phyloP scores from a whole-genome alignment of 2,888 invertebrate species.

The Lasiommata megera region DNA sequence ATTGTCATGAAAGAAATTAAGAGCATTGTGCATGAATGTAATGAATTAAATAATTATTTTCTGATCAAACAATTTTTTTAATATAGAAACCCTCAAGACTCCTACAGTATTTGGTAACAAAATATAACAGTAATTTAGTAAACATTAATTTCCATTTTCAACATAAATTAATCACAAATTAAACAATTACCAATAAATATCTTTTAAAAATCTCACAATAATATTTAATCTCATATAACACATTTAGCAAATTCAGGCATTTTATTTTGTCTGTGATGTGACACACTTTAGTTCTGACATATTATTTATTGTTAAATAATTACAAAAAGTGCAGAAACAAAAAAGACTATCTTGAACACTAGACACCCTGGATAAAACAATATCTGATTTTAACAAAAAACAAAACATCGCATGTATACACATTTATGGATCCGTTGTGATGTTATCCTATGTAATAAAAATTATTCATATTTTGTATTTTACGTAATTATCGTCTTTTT shows the following conservation, averaged over 20 bases:
- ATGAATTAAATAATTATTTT: neutral
- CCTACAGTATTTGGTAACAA: slow-evolving; percentile 42
- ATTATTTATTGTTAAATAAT: no score
- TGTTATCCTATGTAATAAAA: no score
- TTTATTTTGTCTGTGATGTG: neutral
- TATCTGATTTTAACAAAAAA: no score
- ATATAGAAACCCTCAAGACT: slow-evolving; percentile 18
- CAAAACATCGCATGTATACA: no score
- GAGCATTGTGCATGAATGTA: neutral
- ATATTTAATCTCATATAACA: neutral
- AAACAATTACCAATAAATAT: slow-evolving; percentile 20
- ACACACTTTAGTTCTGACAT: no score
- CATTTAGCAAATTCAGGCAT: neutral
- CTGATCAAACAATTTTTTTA: neutral
- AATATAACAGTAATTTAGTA: slow-evolving; percentile 33
- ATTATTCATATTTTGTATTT: no score
- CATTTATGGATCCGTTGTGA: no score
- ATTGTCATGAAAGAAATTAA: slow-evolving; percentile 7
- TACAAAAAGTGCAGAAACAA: no score
- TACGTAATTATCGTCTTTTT: no score
- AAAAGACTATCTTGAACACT: no score
- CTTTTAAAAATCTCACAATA: slow-evolving; percentile 16
- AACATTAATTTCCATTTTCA: slow-evolving; percentile 28
- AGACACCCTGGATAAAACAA: no score
- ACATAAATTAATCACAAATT: slow-evolving; percentile 28